A percentile compares a stretch with the other conserved stretches of the same genome.
Conservation (phyloP, 2,113 vertebrate genomes). For the Hypanus sabinus region DNA sequence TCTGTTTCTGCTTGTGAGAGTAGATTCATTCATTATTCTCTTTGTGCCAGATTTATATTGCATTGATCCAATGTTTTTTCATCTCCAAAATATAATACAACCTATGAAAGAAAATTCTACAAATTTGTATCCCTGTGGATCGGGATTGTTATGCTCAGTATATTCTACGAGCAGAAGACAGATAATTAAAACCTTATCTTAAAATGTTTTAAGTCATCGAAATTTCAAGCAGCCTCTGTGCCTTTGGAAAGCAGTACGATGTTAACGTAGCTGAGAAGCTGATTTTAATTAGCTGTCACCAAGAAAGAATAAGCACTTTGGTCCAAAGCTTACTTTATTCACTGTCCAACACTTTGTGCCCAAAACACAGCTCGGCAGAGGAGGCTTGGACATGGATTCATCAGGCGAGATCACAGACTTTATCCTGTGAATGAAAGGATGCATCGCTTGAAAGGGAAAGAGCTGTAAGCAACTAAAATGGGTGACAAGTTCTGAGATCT, state of each 20-base stretch:
- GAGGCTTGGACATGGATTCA: neutral
- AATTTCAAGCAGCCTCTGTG: neutral
- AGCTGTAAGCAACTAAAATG: neutral
- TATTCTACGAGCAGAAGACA: neutral
- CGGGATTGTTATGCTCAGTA: neutral
- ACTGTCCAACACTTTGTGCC: neutral
- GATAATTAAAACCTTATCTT: neutral
- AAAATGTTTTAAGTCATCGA: neutral
- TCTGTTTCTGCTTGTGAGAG: too few species aligned
- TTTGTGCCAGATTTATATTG: neutral
- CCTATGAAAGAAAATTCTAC: neutral
- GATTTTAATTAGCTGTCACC: constrained; percentile 15
- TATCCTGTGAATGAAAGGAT: neutral
- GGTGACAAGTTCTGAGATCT: neutral
- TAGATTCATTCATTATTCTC: neutral
- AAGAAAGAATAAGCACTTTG: neutral
- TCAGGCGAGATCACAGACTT: neutral
- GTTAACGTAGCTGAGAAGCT: neutral
- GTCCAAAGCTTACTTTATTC: neutral
- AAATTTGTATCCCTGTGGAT: neutral
- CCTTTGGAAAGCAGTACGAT: neutral
- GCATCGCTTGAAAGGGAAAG: neutral
- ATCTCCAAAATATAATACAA: neutral
- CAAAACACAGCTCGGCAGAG: neutral
- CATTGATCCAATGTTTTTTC: neutral